Conservation (phyloP, 2,113 vertebrate species). For the Dasyurus viverrinus region DNA sequence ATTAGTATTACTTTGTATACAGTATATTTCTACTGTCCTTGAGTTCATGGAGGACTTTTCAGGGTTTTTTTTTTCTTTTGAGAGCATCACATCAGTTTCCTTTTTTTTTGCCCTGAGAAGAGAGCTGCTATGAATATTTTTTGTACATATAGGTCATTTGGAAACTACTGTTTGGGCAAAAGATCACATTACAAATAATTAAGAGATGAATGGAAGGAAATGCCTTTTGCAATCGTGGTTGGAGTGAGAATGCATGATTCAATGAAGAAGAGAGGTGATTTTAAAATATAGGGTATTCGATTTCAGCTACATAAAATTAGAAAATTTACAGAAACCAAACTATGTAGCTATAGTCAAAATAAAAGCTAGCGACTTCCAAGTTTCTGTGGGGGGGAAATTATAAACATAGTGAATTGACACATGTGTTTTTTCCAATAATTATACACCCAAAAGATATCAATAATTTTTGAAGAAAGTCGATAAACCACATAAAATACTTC, state of each 20-base stretch:
- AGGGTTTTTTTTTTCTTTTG: too few relatives aligned
- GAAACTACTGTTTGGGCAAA: background rate
- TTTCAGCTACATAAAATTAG: background rate
- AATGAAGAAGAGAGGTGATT: background rate
- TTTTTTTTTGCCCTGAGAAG: too few relatives aligned
- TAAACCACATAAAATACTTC: background rate
- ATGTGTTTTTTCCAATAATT: background rate
- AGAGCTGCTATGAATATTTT: too few relatives aligned
- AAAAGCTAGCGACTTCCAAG: background rate
- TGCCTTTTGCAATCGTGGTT: background rate
- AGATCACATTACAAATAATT: background rate
- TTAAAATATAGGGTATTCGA: background rate
- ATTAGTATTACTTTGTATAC: too few relatives aligned
- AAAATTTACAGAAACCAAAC: background rate
- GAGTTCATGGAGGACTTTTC: too few relatives aligned
- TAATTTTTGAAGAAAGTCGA: background rate
- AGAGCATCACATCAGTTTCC: too few relatives aligned
- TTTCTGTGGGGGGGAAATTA: background rate
- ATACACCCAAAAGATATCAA: background rate
- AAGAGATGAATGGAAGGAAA: background rate
- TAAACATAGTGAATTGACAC: background rate
- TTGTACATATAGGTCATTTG: background rate
- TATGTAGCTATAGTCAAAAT: background rate
- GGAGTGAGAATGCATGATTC: background rate
- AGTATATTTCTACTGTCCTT: too few relatives aligned